A percentile compares a stretch with the other conserved stretches of the same genome.
These are phyloP conservation scores for Cercopithecus diana DNA, from an alignment of 2,797 vertebrate genomes.

Conservation along the genomic window DNA sequence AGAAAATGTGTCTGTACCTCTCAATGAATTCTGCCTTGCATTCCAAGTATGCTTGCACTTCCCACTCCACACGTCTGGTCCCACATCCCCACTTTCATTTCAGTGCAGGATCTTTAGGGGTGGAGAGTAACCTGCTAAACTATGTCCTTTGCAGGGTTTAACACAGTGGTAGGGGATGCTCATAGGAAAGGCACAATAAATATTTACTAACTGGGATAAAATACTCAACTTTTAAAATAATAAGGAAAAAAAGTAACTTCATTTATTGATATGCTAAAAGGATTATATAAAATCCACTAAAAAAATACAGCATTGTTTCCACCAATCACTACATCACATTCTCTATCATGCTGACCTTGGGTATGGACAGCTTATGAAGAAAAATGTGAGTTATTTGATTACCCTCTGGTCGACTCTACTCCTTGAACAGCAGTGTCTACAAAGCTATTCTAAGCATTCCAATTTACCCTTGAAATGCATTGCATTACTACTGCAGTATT, in stretches of 20 bases:
- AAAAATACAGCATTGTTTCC: background rate
- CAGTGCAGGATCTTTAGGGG: background rate
- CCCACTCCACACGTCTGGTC: background rate
- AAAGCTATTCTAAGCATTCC: background rate
- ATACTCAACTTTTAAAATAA: background rate
- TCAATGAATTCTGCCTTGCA: background rate
- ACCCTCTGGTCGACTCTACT: background rate
- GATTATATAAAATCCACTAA: background rate
- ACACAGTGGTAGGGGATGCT: background rate
- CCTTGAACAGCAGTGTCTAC: background rate
- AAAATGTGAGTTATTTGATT: background rate
- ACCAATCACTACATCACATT: background rate
- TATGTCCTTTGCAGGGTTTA: background rate
- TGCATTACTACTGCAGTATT: no score
- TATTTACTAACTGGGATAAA: conserved; percentile 26
- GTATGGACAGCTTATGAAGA: background rate
- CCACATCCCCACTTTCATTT: background rate
- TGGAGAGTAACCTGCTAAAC: background rate
- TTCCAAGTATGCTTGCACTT: background rate
- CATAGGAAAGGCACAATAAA: background rate
- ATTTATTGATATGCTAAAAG: background rate
- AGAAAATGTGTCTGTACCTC: background rate
- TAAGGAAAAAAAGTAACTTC: background rate
- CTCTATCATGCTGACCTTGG: background rate
- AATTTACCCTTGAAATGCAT: no score